phyloP scores from a whole-genome alignment of 2,888 invertebrate genomes.

The Encarsia formosa region DNA sequence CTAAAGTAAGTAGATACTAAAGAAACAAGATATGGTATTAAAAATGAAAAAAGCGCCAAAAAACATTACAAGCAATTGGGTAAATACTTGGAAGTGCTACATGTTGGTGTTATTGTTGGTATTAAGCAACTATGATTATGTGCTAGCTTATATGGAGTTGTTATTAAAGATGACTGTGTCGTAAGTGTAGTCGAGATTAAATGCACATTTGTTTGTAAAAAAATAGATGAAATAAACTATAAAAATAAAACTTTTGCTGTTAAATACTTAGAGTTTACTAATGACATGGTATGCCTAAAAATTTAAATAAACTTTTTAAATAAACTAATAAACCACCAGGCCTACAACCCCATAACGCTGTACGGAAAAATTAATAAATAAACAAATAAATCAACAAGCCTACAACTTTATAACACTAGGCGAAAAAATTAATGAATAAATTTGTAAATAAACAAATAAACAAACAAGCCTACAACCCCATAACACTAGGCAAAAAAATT shows the following conservation, averaged over 20 bases:
- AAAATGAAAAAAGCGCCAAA: not conserved
- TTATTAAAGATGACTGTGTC: slow-evolving; percentile 13
- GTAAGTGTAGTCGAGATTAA: slow-evolving; percentile 22
- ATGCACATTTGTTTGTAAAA: slow-evolving; percentile 22
- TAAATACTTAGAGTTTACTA: slow-evolving; percentile 13
- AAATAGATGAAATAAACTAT: slow-evolving; percentile 14
- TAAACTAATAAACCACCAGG: no score
- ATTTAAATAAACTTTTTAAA: no score
- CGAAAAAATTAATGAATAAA: no score
- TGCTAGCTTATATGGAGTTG: slow-evolving; percentile 23
- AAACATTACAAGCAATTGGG: not conserved
- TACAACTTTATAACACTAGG: no score
- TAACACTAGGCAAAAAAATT: no score
- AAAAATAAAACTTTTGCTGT: slow-evolving; percentile 17
- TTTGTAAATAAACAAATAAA: no score
- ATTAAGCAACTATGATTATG: slow-evolving; percentile 22
- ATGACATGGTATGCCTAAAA: slow-evolving; percentile 8
- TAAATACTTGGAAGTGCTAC: not conserved
- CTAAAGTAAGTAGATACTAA: not conserved
- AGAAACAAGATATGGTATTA: not conserved
- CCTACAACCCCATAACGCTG: no score
- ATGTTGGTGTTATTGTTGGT: not conserved
- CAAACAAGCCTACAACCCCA: no score
- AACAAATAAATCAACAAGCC: no score
- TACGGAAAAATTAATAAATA: no score